A percentile compares a stretch with the other conserved stretches of the same genome.
Conservation (phyloP, 30 jellyfish, hydroid and myxozoan species). For the Aurelia aurita complex sp. Pacific region DNA sequence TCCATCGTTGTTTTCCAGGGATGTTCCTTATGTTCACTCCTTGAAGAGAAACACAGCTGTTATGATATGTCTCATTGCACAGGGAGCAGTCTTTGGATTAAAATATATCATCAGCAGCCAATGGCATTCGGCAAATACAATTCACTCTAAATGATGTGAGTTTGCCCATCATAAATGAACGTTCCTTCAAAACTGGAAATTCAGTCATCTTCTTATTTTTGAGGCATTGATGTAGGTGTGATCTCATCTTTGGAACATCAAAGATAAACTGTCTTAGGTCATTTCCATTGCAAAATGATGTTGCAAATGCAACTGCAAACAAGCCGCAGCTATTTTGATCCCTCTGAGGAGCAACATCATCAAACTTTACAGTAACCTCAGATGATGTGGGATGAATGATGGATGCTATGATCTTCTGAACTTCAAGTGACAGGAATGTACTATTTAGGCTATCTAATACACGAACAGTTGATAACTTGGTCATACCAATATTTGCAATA, state of each 20-base stretch:
- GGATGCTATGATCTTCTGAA: slow-evolving; percentile 7
- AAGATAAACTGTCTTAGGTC: slow-evolving; percentile 12
- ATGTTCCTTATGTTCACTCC: slow-evolving; percentile 2
- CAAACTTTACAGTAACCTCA: not conserved
- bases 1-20: slow-evolving; percentile 16
- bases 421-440: slow-evolving; percentile 10
- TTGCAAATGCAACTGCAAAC: slow-evolving; percentile 42
- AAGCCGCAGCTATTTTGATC: not conserved
- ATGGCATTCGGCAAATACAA: slow-evolving; percentile 22
- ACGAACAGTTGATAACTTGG: not conserved
- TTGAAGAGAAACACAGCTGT: slow-evolving; percentile 5
- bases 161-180: slow-evolving; percentile 2
- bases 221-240: slow-evolving; percentile 15
- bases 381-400: slow-evolving; percentile 5
- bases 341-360: slow-evolving; percentile 7
- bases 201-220: not conserved
- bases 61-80: slow-evolving; percentile 5
- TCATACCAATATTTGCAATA: not conserved
- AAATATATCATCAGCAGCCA: slow-evolving; percentile 11
- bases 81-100: not conserved
- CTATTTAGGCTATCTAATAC: slow-evolving; percentile 3
- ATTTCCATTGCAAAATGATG: slow-evolving; percentile 1
- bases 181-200: not conserved
- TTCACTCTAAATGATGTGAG: slow-evolving; percentile 4
- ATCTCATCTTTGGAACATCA: slow-evolving; percentile 23